A percentile compares a stretch with the other conserved stretches of the same genome.
Conservation (phyloP, 2,888 invertebrate genomes). For the Leucophora obtusa region DNA sequence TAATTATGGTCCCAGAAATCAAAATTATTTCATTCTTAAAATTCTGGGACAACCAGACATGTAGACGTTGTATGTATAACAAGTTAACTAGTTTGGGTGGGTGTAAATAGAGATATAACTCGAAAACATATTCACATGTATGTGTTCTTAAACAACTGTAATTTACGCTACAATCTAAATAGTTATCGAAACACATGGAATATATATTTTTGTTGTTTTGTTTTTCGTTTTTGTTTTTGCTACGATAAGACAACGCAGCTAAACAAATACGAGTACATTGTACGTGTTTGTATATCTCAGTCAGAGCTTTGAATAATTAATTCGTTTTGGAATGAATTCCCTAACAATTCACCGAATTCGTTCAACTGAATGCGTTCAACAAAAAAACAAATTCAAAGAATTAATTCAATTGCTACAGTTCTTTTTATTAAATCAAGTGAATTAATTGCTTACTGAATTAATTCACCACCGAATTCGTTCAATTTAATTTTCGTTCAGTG, state of each 20-base stretch:
- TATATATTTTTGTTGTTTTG: conserved; percentile 4
- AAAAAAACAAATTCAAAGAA: too few species aligned
- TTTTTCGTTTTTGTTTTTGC: not conserved
- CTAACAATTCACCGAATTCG: too few species aligned
- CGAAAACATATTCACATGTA: not conserved
- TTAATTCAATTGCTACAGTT: too few species aligned
- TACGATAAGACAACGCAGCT: conserved; percentile 59
- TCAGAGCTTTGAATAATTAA: too few species aligned
- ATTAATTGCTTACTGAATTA: too few species aligned
- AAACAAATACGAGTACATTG: conserved; percentile 56
- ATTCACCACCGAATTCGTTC: too few species aligned
- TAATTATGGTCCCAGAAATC: conserved; percentile 33
- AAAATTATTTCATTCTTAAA: conserved; percentile 5
- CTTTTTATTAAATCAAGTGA: too few species aligned
- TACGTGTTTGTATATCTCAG: conserved; percentile 12
- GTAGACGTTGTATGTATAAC: not conserved
- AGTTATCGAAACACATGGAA: conserved; percentile 18
- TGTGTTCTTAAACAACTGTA: conserved; percentile 29
- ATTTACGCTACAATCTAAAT: conserved; percentile 40
- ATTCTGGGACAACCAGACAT: not conserved
- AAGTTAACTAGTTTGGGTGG: not conserved
- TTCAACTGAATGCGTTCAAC: too few species aligned
- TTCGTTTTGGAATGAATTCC: too few species aligned
- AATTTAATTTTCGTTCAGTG: too few species aligned
- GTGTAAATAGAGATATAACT: conserved; percentile 19